phyloP scores from a whole-genome alignment of 1,140 invertebrate genomes.

The Temnothorax longispinosus region DNA sequence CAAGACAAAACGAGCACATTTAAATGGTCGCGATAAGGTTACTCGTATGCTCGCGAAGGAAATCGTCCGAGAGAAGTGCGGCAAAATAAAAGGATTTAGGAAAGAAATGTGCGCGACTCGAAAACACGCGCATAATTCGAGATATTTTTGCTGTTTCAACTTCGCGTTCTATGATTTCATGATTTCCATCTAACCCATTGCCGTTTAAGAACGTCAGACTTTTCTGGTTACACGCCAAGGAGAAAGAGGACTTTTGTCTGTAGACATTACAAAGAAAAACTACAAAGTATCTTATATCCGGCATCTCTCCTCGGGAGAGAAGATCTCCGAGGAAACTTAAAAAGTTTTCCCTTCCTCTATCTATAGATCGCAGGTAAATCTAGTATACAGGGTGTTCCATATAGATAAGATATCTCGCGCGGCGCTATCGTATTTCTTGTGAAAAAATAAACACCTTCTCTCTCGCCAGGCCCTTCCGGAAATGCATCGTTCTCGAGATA shows the following conservation, averaged over 20 bases:
- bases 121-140: constrained; percentile 49
- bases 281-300: constrained; percentile 50
- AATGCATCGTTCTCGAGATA: not conserved
- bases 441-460: not conserved
- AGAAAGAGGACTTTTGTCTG: not conserved
- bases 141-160: constrained; percentile 43
- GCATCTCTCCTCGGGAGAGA: not conserved
- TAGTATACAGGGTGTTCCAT: not conserved
- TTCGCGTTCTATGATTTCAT: constrained; percentile 25
- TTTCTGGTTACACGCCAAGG: constrained; percentile 28
- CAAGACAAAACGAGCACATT: not conserved
- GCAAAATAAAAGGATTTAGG: constrained; percentile 23
- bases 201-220: constrained; percentile 33
- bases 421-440: not conserved
- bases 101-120: constrained; percentile 17
- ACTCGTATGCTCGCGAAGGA: constrained; percentile 21
- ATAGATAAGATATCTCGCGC: not conserved
- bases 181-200: constrained; percentile 45
- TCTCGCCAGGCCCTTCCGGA: not conserved
- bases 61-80: constrained; percentile 24
- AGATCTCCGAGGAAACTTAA: constrained; percentile 33
- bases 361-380: constrained; percentile 29
- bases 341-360: constrained; percentile 10
- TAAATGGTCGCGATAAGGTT: constrained; percentile 1
- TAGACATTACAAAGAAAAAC: constrained; percentile 43